phyloP scores from a whole-genome alignment of 1,140 invertebrate genomes.

The Stegodyphus mimosarum region DNA sequence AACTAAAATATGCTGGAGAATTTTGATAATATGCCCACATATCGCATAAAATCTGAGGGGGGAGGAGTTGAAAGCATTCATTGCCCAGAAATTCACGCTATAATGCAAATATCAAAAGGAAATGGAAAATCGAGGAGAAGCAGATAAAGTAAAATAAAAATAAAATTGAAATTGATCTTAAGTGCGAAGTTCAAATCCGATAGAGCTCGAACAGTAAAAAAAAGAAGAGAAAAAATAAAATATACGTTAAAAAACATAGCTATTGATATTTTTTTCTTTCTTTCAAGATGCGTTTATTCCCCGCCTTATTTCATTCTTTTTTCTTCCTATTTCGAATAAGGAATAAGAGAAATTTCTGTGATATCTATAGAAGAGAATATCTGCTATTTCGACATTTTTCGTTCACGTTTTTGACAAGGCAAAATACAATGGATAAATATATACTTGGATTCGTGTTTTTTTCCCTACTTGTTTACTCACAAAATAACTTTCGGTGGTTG shows the following conservation, averaged over 20 bases:
- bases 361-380: background rate
- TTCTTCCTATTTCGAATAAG: background rate
- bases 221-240: background rate
- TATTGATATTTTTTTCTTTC: background rate
- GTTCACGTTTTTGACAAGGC: background rate
- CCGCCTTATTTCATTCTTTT: constrained; percentile 12
- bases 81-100: background rate
- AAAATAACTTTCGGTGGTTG: background rate
- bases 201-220: background rate
- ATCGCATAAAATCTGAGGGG: no score
- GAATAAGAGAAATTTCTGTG: constrained; percentile 5
- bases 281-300: constrained; percentile 20
- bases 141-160: background rate
- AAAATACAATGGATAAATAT: constrained; percentile 5
- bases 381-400: background rate
- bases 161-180: background rate
- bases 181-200: background rate
- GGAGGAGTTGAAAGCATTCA: background rate
- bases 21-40: no score
- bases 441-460: background rate
- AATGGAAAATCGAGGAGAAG: background rate
- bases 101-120: background rate
- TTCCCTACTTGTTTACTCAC: background rate
- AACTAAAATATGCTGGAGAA: no score
- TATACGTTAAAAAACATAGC: background rate